Evolutionary conservation across 37 sponge, comb jelly and placozoan species (phyloP).

Genomic region (Aphrocallistes beatrix): DNA sequence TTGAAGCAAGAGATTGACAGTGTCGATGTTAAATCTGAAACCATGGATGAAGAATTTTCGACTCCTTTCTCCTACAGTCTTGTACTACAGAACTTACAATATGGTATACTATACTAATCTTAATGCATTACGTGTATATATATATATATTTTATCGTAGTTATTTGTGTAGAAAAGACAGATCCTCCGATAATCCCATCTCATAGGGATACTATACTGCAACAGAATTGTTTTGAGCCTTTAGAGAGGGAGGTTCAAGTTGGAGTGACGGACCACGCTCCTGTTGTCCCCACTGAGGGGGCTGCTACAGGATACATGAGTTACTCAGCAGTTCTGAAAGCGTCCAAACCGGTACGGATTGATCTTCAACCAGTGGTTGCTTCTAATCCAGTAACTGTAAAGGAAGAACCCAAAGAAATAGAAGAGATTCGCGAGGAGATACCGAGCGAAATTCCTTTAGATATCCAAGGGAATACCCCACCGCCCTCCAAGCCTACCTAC

Average conservation of each 20-base stretch:
- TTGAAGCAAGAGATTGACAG: neutral
- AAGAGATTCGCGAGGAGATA: no score
- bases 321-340: neutral
- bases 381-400: neutral
- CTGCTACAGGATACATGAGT: no score
- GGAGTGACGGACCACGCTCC: no score
- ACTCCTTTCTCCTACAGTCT: neutral
- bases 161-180: neutral
- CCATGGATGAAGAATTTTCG: neutral
- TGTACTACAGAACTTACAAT: neutral
- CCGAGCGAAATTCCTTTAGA: neutral
- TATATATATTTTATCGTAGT: neutral
- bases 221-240: no score
- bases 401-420: neutral
- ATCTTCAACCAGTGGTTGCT: neutral
- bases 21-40: no score
- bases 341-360: neutral
- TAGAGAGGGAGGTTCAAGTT: no score
- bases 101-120: neutral
- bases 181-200: no score
- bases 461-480: neutral
- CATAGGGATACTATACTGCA: no score
- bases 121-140: neutral
- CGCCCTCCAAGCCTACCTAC: neutral
- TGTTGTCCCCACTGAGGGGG: no score